A percentile compares a stretch with the other conserved stretches of the same genome.
These are phyloP conservation scores for Tetrax tetrax DNA, from an alignment of 2,113 vertebrate species.

Conservation along the genomic window DNA sequence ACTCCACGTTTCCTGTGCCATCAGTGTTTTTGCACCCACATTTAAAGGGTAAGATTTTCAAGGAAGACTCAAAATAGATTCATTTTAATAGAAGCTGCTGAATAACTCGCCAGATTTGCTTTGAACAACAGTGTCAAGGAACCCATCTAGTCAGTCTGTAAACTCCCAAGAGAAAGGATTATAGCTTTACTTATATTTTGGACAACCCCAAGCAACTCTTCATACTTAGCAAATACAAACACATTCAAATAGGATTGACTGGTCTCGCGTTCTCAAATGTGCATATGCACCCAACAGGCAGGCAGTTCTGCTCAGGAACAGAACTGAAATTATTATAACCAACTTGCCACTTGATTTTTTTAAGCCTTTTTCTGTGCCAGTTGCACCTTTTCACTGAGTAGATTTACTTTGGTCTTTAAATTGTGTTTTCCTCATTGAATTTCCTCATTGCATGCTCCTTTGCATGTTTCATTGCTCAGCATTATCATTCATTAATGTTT, in stretches of 20 bases:
- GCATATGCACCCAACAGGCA: neutral
- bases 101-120: neutral
- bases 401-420: conserved; percentile 44
- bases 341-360: neutral
- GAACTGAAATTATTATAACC: conserved; percentile 25
- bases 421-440: conserved; percentile 49
- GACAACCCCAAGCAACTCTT: neutral
- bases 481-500: conserved; percentile 65
- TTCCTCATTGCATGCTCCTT: conserved; percentile 1
- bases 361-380: neutral
- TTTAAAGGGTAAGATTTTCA: neutral
- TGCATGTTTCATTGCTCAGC: conserved; percentile 56
- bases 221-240: neutral
- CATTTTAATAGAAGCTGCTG: neutral
- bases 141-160: neutral
- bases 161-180: neutral
- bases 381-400: conserved; percentile 34
- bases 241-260: neutral
- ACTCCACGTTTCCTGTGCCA: neutral
- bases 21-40: neutral
- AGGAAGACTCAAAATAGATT: neutral
- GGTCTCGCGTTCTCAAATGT: neutral
- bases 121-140: neutral
- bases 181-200: neutral
- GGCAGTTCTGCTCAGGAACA: neutral